Evolutionary conservation across 1,140 invertebrate species (phyloP).

Genomic region (Oryzaephilus surinamensis): DNA sequence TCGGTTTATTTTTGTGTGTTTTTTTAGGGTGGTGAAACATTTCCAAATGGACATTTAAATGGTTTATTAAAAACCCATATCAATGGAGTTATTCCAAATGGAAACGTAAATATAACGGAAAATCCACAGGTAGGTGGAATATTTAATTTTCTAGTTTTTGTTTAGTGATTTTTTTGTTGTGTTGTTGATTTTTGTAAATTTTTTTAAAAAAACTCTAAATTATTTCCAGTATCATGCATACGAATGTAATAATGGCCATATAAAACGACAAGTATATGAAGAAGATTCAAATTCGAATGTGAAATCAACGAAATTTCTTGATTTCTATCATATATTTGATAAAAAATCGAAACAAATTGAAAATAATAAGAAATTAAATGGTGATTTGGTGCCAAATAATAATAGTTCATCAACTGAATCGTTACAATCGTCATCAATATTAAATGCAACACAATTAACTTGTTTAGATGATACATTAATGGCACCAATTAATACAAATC

Average conservation of each 20-base stretch:
- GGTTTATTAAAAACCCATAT: slow-evolving; percentile 25
- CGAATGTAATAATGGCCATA: slow-evolving; percentile 18
- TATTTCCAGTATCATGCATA: slow-evolving; percentile 19
- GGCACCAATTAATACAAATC: no score
- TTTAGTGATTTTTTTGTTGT: neutral
- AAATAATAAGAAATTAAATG: neutral
- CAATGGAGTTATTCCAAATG: slow-evolving; percentile 36
- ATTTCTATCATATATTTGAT: slow-evolving; percentile 17
- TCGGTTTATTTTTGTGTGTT: no score
- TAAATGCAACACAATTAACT: slow-evolving; percentile 22
- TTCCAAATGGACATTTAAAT: slow-evolving; percentile 29
- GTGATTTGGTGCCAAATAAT: no score
- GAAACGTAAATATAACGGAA: slow-evolving; percentile 41
- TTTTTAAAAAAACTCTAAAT: neutral
- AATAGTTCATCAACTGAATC: neutral
- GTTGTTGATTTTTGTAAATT: neutral
- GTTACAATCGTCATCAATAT: neutral
- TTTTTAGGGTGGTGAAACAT: slow-evolving; percentile 34
- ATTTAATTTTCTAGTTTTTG: slow-evolving; percentile 5
- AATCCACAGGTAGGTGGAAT: slow-evolving; percentile 44
- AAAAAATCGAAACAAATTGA: neutral
- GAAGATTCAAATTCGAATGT: slow-evolving; percentile 29
- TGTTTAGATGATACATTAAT: slow-evolving; percentile 20
- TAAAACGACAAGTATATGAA: slow-evolving; percentile 11
- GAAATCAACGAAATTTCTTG: slow-evolving; percentile 19